Percentiles rank a stretch among this genome's conserved stretches.
phyloP scores from a whole-genome alignment of 2,888 invertebrate species.

The Diarsia rubi region DNA sequence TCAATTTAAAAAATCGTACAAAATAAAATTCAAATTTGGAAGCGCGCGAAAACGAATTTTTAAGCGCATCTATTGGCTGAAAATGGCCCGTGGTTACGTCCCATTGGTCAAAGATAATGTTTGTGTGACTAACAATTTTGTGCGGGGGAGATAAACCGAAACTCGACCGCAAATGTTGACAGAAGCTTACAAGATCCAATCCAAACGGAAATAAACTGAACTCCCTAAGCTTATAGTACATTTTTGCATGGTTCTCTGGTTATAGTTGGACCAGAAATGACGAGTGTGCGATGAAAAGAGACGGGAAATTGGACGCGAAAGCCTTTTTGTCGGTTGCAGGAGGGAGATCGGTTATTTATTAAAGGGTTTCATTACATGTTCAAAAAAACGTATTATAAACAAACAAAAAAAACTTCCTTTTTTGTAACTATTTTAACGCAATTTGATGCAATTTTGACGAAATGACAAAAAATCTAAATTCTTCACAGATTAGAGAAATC shows the following conservation, averaged over 20 bases:
- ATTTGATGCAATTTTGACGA: too few species aligned
- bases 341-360: conserved; percentile 71
- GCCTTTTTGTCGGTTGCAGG: conserved; percentile 72
- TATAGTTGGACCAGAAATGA: conserved; percentile 70
- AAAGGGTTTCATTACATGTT: conserved; percentile 69
- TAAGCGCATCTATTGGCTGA: conserved; percentile 84
- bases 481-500: too few species aligned
- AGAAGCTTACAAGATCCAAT: conserved; percentile 70
- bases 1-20: conserved; percentile 69
- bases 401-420: not conserved
- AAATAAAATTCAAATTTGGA: conserved; percentile 77
- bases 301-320: conserved; percentile 72
- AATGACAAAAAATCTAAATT: too few species aligned
- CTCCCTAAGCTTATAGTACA: not conserved
- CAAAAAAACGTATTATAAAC: conserved; percentile 35
- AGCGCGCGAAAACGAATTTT: conserved; percentile 79
- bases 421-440: too few species aligned
- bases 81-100: conserved; percentile 82
- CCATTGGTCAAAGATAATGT: conserved; percentile 91
- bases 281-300: conserved; percentile 77
- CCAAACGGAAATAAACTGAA: conserved; percentile 70
- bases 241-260: conserved; percentile 61
- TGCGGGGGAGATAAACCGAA: conserved; percentile 88
- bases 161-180: conserved; percentile 88
- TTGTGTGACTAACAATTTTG: conserved; percentile 86